Evolutionary conservation across 23 tunicate species (phyloP).

Genomic region (Botrylloides violaceus): DNA sequence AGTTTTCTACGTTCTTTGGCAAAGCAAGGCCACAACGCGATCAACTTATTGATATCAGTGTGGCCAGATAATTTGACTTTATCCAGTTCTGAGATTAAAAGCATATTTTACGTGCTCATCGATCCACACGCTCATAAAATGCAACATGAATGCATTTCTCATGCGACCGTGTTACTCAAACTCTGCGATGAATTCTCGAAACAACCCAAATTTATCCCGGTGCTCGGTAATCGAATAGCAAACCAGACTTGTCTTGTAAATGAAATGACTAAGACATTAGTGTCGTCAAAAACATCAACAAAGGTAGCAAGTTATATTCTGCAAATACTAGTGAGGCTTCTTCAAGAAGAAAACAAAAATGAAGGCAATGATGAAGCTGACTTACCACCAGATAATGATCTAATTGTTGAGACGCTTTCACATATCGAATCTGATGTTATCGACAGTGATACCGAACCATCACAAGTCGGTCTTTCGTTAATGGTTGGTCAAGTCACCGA

Average conservation of each 20-base stretch:
- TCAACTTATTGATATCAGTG: slow-evolving; percentile 18
- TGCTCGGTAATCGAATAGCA: slow-evolving; percentile 18
- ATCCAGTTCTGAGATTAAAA: slow-evolving; percentile 10
- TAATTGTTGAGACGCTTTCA: background rate
- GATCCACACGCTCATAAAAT: slow-evolving; percentile 50
- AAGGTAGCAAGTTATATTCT: slow-evolving; percentile 30
- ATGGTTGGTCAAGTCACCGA: background rate
- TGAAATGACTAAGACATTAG: background rate
- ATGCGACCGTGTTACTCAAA: slow-evolving; percentile 40
- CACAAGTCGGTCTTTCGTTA: background rate
- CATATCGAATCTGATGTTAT: background rate
- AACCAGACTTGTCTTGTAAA: background rate
- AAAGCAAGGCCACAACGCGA: background rate
- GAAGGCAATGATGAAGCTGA: background rate
- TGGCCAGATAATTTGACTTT: slow-evolving; percentile 37
- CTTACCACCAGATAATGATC: no score
- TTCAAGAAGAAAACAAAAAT: slow-evolving; percentile 8
- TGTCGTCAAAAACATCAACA: slow-evolving; percentile 11
- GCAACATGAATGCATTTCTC: slow-evolving; percentile 50
- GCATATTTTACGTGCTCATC: slow-evolving; percentile 31
- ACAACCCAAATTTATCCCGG: slow-evolving; percentile 21
- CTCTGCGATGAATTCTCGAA: slow-evolving; percentile 31
- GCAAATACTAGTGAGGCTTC: slow-evolving; percentile 26
- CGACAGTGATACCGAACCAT: background rate
- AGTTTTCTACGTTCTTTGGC: slow-evolving; percentile 1